Evolutionary conservation across 2,113 vertebrate genomes (phyloP), one percentile per base, ranked within the genome.

Genomic region (Oryzias celebensis): DNA sequence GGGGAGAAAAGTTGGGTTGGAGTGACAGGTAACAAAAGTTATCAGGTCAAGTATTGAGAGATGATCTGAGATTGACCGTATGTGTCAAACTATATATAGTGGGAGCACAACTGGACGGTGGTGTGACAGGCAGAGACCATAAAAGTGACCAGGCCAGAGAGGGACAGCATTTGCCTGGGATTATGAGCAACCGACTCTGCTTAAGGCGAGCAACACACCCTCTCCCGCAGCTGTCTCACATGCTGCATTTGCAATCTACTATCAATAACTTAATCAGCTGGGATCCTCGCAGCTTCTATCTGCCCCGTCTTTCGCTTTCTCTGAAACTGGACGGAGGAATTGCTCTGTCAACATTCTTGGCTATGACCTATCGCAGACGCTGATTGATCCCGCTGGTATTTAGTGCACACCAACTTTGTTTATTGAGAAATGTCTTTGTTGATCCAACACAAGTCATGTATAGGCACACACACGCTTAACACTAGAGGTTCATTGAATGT

Each of bases 241-340:
- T 85, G 83, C 83, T 83, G 85, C 64, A 77, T 78, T 79, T 72
- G 77, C 87, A 76, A 87, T 87, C 82, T 87, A 73, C 87, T 85
- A 89, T 88, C 87, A 87, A 88, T 89, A 85, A 89, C 87, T 90
- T 89, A 85, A 90, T 89, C 80, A 84, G 80, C 62, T 78, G 23
- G 74, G 77, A 66, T 77, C 75, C 73, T 52, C 41, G 28, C 64
- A 56, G 62, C 62, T 66, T 58, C 61, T 42, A 17, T 46, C 45
- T n/a, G 4, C n/a, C 42, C 10, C 6, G 13, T 47, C 51, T 52
- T 60, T 48, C 48, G 42, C 47, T 66, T 46, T 20, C 47, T 44
- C 62, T 48, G 28, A 57, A 75, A 54, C 50, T 14, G 52, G n/a
- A 53, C 57, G 5, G 3, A 57, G 49, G 60, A 60, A 41, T 48